Evolutionary conservation across 2,888 invertebrate species (phyloP).

Genomic region (Cylindroiulus punctatus): DNA sequence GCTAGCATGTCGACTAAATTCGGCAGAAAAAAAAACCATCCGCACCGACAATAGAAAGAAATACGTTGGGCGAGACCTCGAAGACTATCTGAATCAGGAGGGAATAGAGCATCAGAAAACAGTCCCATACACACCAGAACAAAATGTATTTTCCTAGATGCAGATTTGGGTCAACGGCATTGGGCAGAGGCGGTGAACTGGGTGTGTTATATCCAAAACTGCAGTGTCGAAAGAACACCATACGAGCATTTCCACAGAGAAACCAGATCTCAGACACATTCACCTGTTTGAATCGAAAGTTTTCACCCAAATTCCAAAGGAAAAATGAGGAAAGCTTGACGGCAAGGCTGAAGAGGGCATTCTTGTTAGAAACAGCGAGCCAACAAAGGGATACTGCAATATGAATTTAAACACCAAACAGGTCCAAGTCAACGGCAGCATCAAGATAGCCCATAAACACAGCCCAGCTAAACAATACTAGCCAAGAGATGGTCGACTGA

Average conservation of each 20-base stretch:
- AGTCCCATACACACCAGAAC: slow-evolving; percentile 62
- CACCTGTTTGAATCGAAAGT: slow-evolving; percentile 63
- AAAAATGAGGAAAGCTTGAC: neutral
- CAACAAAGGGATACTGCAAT: neutral
- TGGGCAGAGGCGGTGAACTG: slow-evolving; percentile 64
- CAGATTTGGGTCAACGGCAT: slow-evolving; percentile 60
- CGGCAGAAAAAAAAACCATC: too few species aligned
- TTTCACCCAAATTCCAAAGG: neutral
- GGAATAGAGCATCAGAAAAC: neutral
- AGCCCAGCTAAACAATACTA: too few species aligned
- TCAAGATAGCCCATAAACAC: too few species aligned
- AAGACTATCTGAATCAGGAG: neutral
- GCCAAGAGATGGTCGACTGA: too few species aligned
- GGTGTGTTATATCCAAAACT: slow-evolving; percentile 63
- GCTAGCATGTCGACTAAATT: too few species aligned
- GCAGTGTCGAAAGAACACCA: slow-evolving; percentile 62
- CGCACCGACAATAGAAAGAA: too few species aligned
- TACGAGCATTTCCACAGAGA: slow-evolving; percentile 64
- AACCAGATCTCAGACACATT: slow-evolving; percentile 62
- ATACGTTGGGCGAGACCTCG: too few species aligned
- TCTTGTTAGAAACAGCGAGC: neutral
- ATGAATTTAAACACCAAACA: too few species aligned
- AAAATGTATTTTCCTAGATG: slow-evolving; percentile 62
- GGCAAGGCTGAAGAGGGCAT: neutral
- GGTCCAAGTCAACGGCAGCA: too few species aligned